Conservation (phyloP, 2,888 invertebrate species). For the Drosophila quinaria region DNA sequence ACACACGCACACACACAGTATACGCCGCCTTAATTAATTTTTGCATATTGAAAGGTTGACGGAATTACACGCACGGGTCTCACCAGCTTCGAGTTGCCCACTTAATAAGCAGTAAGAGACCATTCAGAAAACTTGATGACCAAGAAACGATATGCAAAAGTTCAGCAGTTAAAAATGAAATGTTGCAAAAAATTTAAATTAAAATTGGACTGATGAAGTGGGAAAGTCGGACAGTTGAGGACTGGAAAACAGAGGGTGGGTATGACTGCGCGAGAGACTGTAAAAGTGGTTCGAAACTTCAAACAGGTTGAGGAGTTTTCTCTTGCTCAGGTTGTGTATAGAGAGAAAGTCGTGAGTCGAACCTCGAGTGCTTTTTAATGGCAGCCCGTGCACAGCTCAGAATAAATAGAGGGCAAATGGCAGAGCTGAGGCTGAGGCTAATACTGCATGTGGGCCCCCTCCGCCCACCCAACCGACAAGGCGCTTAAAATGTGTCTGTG, state of each 20-base stretch:
- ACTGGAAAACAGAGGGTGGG: slow-evolving; percentile 33
- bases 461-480: slow-evolving; percentile 22
- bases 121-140: slow-evolving; percentile 27
- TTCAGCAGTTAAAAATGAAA: slow-evolving; percentile 81
- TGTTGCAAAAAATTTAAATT: slow-evolving; percentile 71
- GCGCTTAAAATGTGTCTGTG: slow-evolving; percentile 63
- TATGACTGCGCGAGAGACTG: slow-evolving; percentile 57
- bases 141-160: slow-evolving; percentile 64
- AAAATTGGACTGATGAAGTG: slow-evolving; percentile 59
- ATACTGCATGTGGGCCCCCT: slow-evolving; percentile 31
- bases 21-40: slow-evolving; percentile 51
- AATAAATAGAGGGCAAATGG: slow-evolving; percentile 60
- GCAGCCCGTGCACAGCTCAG: slow-evolving; percentile 43
- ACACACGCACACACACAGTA: not conserved
- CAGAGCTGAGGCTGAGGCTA: slow-evolving; percentile 20
- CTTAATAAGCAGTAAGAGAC: slow-evolving; percentile 54
- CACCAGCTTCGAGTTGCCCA: slow-evolving; percentile 44
- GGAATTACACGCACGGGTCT: slow-evolving; percentile 38
- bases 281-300: slow-evolving; percentile 58
- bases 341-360: slow-evolving; percentile 17
- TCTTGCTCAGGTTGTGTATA: slow-evolving; percentile 43
- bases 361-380: slow-evolving; percentile 52
- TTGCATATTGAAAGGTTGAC: slow-evolving; percentile 33
- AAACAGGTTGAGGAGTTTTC: slow-evolving; percentile 33
- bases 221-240: slow-evolving; percentile 27